Base-by-base conservation (phyloP, 2,113 vertebrate species). In the Lagopus muta region DNA sequence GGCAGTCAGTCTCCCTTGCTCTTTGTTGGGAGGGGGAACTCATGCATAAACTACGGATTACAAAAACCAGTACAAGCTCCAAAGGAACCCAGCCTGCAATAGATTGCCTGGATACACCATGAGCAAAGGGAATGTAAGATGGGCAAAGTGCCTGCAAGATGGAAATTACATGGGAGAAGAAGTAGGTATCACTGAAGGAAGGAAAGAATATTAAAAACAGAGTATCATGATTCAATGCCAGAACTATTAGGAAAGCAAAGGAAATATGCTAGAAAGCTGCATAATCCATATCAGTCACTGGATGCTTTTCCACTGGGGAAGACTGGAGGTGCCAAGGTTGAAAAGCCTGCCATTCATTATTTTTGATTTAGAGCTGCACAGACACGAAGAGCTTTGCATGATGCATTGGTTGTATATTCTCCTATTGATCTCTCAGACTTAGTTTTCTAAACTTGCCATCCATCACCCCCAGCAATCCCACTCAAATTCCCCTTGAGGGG, bases 361-460 rank as follows among this genome's bases (percentile, higher is more conserved):
- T 95, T 96, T 79, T 97, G 92, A 97, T 98, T 95, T 96, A 97
- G 90, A 30, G 64, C 75, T 42, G 70, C 70, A 36, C 80, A 88
- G 95, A 96, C 96, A 95, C 38, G 95, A 95, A 78, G 62, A 72
- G 43, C 93, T 94, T 94, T 24, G 9, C 74, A 75, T 96, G 97
- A 98, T 96, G 76, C 95, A 98, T 96, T 30, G 58, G 93, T 43
- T 96, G 94, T 82, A 58, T 75, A 88, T 96, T 85, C 92, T 86
- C 73, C 94, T 93, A 96, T 98, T 93, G 96, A 98, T 97, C 97
- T 90, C 79, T 61, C 52, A 77, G 90, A 42, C 88, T 88, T 62
- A 10, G 13, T 94, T 96, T 96, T 85, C 97, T 97, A 96, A 97
- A 96, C 94, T 96, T 36, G 30, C 62, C 97, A 98, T 97, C 95